Percentiles rank a stretch among this genome's conserved stretches.
Evolutionary conservation across 2,113 vertebrate species (phyloP).

Genomic region (Pteruthius melanotis): DNA sequence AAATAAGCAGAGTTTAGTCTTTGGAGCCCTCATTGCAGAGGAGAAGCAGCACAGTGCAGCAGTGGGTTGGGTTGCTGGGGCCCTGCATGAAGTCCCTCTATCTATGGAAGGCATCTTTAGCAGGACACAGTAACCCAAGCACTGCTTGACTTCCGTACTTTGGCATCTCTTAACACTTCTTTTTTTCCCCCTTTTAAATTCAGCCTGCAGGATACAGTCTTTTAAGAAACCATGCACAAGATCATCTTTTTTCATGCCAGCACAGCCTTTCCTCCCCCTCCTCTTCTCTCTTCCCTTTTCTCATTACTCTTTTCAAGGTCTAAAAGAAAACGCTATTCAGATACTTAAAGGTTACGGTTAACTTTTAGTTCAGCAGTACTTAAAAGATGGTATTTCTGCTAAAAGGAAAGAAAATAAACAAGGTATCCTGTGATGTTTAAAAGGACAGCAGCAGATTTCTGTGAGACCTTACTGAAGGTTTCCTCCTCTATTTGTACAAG

Average conservation of each 20-base stretch:
- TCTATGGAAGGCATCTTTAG: background rate
- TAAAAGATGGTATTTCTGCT: background rate
- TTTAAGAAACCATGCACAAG: background rate
- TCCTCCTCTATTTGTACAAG: background rate
- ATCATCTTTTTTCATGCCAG: background rate
- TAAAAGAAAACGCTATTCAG: background rate
- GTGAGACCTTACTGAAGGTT: background rate
- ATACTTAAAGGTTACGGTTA: background rate
- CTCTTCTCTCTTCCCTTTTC: background rate
- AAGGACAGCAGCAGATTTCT: background rate
- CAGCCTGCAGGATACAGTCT: background rate
- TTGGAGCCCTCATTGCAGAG: background rate
- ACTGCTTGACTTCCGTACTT: background rate
- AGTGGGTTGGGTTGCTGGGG: background rate
- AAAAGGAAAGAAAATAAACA: conserved; percentile 4
- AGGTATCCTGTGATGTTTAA: background rate
- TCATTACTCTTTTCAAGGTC: background rate
- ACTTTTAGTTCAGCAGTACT: background rate
- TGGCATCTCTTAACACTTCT: background rate
- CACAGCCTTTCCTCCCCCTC: background rate
- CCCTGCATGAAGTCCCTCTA: background rate
- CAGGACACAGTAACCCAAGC: background rate
- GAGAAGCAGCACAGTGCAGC: background rate
- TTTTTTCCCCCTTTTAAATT: background rate
- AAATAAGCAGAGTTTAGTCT: background rate